A percentile compares a stretch with the other conserved stretches of the same genome.
Evolutionary conservation across 2,797 vertebrate genomes (phyloP).

Genomic region (Streptopelia turtur): DNA sequence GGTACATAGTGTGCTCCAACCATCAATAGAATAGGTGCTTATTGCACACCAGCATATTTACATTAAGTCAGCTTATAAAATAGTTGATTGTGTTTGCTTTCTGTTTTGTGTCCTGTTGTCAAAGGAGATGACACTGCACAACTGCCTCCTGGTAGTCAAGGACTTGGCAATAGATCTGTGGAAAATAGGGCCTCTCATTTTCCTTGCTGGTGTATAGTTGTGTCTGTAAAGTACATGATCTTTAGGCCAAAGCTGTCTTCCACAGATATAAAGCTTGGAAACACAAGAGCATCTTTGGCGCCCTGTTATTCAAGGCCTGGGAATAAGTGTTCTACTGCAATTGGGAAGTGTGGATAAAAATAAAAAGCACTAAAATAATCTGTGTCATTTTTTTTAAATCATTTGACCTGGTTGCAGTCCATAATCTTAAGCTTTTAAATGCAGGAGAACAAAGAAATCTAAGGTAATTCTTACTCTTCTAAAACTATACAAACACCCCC

Average conservation of each 20-base stretch:
- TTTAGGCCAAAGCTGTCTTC: neutral
- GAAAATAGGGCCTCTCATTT: neutral
- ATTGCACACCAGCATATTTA: neutral
- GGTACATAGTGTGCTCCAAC: neutral
- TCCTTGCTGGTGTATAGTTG: neutral
- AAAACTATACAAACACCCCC: neutral
- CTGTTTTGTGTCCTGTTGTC: neutral
- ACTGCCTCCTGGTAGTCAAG: neutral
- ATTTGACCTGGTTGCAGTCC: neutral
- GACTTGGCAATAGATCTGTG: neutral
- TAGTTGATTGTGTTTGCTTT: neutral
- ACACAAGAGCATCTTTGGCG: neutral
- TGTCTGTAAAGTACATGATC: no score
- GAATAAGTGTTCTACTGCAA: neutral
- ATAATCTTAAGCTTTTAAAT: neutral
- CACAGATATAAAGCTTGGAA: neutral
- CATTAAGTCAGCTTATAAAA: neutral
- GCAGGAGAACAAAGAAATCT: neutral
- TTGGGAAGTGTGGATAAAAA: neutral
- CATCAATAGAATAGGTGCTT: neutral
- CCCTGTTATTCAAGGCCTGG: neutral
- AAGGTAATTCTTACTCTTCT: neutral
- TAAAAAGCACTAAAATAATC: neutral
- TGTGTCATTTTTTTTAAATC: neutral
- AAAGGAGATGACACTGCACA: neutral